Percentiles rank a stretch among this genome's conserved stretches.
Evolutionary conservation across 2,113 vertebrate genomes (phyloP).

Genomic region (Odocoileus hemionus): DNA sequence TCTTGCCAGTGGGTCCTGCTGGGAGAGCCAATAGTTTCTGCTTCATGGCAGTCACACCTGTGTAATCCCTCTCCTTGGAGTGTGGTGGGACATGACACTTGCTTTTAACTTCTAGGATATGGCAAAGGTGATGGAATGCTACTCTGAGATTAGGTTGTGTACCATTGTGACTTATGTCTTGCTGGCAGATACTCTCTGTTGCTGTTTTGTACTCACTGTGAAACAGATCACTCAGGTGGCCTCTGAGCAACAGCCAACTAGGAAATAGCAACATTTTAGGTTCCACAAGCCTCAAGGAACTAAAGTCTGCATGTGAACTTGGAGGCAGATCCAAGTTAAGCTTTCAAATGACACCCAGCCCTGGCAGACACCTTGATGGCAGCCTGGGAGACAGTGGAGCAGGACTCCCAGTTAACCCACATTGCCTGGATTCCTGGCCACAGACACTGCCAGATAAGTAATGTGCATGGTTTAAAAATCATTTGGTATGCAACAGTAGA

Average conservation of each 20-base stretch:
- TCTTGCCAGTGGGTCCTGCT: neutral
- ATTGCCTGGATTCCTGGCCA: neutral
- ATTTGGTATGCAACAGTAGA: neutral
- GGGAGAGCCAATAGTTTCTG: neutral
- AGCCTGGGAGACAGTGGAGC: neutral
- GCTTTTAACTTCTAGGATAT: neutral
- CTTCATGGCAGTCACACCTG: neutral
- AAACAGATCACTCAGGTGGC: neutral
- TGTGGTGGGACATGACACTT: neutral
- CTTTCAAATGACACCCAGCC: neutral
- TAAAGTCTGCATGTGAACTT: neutral
- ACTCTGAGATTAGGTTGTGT: neutral
- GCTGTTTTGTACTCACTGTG: neutral
- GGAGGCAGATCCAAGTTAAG: neutral
- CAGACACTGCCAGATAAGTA: neutral
- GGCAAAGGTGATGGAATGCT: neutral
- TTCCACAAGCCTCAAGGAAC: neutral
- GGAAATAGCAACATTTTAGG: neutral
- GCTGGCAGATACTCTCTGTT: neutral
- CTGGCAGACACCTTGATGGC: neutral
- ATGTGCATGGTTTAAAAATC: neutral
- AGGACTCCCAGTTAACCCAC: neutral
- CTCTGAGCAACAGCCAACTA: too few species aligned
- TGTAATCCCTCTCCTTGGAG: neutral
- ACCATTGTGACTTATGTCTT: neutral